Evolutionary conservation across 2,113 vertebrate species (phyloP), one percentile per base, ranked within the genome.

Genomic region (Nothoprocta perdicaria): DNA sequence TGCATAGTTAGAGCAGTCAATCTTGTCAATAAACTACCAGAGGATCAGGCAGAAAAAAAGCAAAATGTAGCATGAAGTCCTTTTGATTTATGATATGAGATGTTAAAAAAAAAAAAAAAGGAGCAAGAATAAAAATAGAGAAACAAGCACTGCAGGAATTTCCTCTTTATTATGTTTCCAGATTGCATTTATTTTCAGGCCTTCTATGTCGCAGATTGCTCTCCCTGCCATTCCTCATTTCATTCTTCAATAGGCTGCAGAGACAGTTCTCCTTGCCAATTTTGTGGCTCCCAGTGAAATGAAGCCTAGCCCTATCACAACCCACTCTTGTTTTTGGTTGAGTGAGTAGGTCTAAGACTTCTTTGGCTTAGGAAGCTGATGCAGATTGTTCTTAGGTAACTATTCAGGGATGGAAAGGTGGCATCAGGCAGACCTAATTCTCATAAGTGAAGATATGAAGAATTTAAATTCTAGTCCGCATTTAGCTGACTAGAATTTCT

Each of bases 81-180:
- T 90, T 90, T 88, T 92, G 77, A 86, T 91, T 92, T 90, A 72
- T 65, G 40, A 46, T 22, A 83, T n/a, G 57, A 84, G 61, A 92
- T 83, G 5, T 63, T 29, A 69, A 69, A 78, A 41, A n/a, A 4
- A 60, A 74, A 23, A 46, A 21, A 43, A 10, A 29, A 24, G 50
- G 26, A 90, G 41, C 60, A 15, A 84, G 35, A 69, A 46, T 21
- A 53, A 84, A 89, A 57, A 40, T 3, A 78, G 14, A 88, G 65
- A 69, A 50, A 76, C 1, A 0, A 77, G 41, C 16, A 71, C 22
- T 31, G 60, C 38, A 82, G 67, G 60, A 89, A 55, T 89, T 93
- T 92, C 66, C 74, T 84, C 74, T 79, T 76, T 77, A 62, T 86
- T 60, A 21, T 71, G 33, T 84, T 90, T 88, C 71, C 84, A 71